These are phyloP conservation scores for Cladorhizidae sp. DNA, from an alignment of 37 sponge, comb jelly and placozoan genomes.

Conservation along the genomic window DNA sequence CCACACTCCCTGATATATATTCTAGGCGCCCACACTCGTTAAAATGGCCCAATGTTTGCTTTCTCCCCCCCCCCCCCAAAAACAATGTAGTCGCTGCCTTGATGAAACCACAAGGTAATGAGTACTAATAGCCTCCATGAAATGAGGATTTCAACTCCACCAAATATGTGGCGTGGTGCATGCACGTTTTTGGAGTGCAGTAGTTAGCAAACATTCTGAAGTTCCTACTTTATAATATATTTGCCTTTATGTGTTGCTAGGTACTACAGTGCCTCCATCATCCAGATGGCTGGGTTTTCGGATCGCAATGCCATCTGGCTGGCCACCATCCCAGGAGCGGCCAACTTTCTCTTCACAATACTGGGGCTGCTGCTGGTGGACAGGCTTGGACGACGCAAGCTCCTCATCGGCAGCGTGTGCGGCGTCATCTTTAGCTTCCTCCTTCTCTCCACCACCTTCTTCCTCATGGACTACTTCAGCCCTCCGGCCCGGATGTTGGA, in stretches of 20 bases:
- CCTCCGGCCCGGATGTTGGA: conserved; percentile 8
- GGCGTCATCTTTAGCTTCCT: conserved; percentile 67
- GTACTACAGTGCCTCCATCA: conserved; percentile 94
- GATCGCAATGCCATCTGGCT: conserved; percentile 82
- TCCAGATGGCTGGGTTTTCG: conserved; percentile 87
- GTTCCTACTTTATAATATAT: neutral
- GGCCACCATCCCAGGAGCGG: conserved; percentile 74
- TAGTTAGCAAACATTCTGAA: neutral
- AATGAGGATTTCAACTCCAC: too few relatives aligned
- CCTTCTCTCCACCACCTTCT: conserved; percentile 57
- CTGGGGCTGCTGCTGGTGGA: conserved; percentile 83
- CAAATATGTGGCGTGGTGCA: neutral
- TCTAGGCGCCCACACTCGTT: too few relatives aligned
- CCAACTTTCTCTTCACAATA: conserved; percentile 84
- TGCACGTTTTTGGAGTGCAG: too few relatives aligned
- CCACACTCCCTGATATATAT: too few relatives aligned
- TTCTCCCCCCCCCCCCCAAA: too few relatives aligned
- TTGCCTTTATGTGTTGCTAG: conserved; percentile 19
- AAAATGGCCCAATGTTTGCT: too few relatives aligned
- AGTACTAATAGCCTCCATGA: too few relatives aligned
- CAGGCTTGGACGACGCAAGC: conserved; percentile 81
- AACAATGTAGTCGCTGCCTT: too few relatives aligned
- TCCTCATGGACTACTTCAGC: conserved; percentile 28
- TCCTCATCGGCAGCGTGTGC: conserved; percentile 68
- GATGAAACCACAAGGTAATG: too few relatives aligned